Evolutionary conservation across 2,888 invertebrate genomes (phyloP).

Genomic region (Epinotia bilunana): DNA sequence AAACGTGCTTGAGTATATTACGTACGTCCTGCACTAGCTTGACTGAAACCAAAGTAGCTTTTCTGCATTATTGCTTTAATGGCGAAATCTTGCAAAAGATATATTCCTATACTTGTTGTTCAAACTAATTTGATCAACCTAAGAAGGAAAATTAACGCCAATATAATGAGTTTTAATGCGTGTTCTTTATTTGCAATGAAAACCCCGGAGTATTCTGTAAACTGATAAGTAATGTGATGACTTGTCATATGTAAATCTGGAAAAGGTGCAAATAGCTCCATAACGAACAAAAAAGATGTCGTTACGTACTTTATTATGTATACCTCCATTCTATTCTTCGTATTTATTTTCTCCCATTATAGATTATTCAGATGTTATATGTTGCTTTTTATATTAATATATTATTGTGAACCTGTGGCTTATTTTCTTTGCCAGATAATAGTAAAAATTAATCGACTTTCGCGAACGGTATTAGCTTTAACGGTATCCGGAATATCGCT

Average conservation of each 20-base stretch:
- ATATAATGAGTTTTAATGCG: background rate
- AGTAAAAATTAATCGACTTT: slow-evolving; percentile 71
- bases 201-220: background rate
- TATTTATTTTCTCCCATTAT: too few relatives aligned
- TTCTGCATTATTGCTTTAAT: slow-evolving; percentile 22
- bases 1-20: slow-evolving; percentile 71
- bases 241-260: background rate
- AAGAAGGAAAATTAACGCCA: background rate
- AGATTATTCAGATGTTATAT: background rate
- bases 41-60: slow-evolving; percentile 59
- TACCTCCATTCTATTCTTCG: too few relatives aligned
- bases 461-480: slow-evolving; percentile 79
- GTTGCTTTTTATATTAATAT: background rate
- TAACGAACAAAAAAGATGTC: background rate
- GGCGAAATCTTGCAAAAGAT: background rate
- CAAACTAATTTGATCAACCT: background rate
- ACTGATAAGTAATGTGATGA: too few relatives aligned
- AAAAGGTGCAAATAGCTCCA: background rate
- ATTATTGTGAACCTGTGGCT: background rate
- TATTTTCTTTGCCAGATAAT: background rate
- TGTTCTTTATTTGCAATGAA: background rate
- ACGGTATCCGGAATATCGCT: slow-evolving; percentile 80
- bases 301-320: too few relatives aligned
- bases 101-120: too few relatives aligned
- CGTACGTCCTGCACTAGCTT: slow-evolving; percentile 59